These are phyloP conservation scores for Tretioscincus oriximinensis DNA, from an alignment of 2,113 vertebrate genomes.

Conservation along the genomic window DNA sequence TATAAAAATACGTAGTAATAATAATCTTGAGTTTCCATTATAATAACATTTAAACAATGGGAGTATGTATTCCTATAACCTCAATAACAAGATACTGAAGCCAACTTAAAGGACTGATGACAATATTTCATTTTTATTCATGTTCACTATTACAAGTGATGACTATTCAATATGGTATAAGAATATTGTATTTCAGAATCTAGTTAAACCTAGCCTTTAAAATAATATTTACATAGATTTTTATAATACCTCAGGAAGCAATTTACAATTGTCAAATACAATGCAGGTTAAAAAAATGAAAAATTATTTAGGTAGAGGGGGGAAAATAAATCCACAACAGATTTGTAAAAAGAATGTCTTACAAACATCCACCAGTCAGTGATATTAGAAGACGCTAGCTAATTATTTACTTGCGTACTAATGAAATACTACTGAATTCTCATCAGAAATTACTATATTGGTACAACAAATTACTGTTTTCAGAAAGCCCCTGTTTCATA, in stretches of 20 bases:
- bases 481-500: background rate
- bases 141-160: background rate
- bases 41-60: background rate
- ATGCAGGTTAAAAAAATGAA: too few species aligned
- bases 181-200: background rate
- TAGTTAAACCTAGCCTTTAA: background rate
- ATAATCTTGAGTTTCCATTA: background rate
- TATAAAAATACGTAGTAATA: background rate
- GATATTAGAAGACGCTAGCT: background rate
- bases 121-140: background rate
- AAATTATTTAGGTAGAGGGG: background rate
- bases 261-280: too few species aligned
- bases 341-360: too few species aligned
- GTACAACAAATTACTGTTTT: background rate
- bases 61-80: background rate
- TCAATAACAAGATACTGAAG: background rate
- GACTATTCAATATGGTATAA: background rate
- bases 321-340: background rate
- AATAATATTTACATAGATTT: too few species aligned
- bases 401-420: background rate
- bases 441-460: background rate
- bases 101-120: background rate
- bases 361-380: too few species aligned
- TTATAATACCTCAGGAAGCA: too few species aligned
- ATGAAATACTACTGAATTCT: background rate